These are phyloP conservation scores for Gallinago undulata DNA, from an alignment of 2,113 vertebrate species.

Conservation along the genomic window DNA sequence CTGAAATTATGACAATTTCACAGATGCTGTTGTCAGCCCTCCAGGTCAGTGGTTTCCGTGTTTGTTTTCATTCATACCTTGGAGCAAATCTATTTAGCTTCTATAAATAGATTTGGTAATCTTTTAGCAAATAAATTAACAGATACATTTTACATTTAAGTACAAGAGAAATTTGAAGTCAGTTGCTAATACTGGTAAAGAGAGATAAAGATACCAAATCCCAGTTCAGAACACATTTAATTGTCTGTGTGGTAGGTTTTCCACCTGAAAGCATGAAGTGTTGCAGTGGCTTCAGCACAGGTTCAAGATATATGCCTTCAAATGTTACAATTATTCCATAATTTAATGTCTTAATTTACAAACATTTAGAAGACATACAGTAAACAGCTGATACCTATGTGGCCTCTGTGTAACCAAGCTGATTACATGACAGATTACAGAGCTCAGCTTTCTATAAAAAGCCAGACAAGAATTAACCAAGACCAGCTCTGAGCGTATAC, in stretches of 20 bases:
- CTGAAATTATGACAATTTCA: not conserved
- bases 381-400: not conserved
- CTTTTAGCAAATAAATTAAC: not conserved
- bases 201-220: not conserved
- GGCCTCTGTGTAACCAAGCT: not conserved
- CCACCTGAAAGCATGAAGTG: not conserved
- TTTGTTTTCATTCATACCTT: not conserved
- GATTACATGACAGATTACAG: not conserved
- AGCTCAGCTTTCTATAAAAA: slow-evolving; percentile 6
- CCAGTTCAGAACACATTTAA: not conserved
- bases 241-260: not conserved
- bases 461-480: not conserved
- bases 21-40: not conserved
- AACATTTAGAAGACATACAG: not conserved
- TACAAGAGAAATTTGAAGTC: not conserved
- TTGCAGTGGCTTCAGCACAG: not conserved
- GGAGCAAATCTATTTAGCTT: not conserved
- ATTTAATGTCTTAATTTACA: not conserved
- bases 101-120: not conserved
- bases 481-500: not conserved
- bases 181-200: not conserved
- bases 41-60: not conserved
- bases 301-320: not conserved
- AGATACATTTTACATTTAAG: not conserved
- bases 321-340: not conserved